Conservation (phyloP, 1,140 invertebrate genomes). For the Acromyrmex charruanus region DNA sequence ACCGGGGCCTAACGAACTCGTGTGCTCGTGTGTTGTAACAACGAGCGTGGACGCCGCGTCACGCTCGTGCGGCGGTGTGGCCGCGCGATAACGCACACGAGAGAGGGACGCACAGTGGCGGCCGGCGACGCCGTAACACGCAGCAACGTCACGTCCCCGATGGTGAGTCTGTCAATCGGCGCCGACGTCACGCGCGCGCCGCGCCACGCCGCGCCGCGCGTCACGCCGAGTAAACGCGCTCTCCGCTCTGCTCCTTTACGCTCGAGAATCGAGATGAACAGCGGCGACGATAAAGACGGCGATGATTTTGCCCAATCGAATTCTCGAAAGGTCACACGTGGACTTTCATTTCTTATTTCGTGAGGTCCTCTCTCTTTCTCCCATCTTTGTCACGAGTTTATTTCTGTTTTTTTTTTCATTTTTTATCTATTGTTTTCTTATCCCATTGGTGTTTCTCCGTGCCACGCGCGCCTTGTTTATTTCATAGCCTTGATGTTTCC, state of each 20-base stretch:
- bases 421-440: background rate
- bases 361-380: background rate
- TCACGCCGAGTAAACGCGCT: slow-evolving; percentile 23
- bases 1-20: background rate
- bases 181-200: slow-evolving; percentile 41
- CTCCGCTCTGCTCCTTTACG: background rate
- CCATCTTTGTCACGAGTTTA: background rate
- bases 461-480: background rate
- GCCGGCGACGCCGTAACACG: slow-evolving; percentile 24
- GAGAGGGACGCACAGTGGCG: slow-evolving; percentile 35
- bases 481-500: no score
- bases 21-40: slow-evolving; percentile 21
- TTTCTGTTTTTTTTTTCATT: background rate
- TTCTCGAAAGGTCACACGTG: background rate
- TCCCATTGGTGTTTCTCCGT: background rate
- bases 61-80: background rate
- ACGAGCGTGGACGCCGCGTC: slow-evolving; percentile 41
- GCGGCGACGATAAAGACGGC: no score
- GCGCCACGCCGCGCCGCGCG: background rate
- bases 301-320: background rate
- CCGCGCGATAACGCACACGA: slow-evolving; percentile 50
- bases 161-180: slow-evolving; percentile 66
- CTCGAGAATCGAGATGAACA: background rate
- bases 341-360: no score
- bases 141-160: slow-evolving; percentile 56